Conservation (phyloP, 2,797 vertebrate species). For the Carcharodon carcharias region DNA sequence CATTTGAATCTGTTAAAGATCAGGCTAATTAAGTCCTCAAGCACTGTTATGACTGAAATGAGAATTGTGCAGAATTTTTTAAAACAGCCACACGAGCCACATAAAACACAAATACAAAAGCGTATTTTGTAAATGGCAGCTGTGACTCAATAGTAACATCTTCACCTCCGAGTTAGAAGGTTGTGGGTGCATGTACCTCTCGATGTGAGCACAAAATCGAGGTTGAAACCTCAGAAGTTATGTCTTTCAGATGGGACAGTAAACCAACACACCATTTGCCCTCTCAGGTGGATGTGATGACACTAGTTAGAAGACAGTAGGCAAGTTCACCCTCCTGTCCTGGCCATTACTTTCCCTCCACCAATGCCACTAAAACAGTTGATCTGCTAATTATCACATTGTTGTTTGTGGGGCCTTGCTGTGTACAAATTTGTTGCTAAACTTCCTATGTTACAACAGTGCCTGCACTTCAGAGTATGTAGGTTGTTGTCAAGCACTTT, state of each 20-base stretch:
- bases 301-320: neutral
- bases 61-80: no score
- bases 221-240: neutral
- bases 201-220: neutral
- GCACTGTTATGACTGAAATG: no score
- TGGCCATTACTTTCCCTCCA: neutral
- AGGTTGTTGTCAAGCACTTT: neutral
- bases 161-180: no score
- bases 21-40: no score
- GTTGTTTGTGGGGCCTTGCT: neutral
- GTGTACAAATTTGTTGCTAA: neutral
- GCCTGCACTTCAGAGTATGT: neutral
- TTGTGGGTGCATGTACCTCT: no score
- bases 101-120: no score
- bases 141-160: no score
- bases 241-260: neutral
- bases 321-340: neutral
- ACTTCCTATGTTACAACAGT: neutral
- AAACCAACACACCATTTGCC: neutral
- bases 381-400: neutral
- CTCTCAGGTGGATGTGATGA: neutral
- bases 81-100: no score
- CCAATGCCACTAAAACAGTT: neutral
- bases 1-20: no score
- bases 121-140: no score